phyloP scores from a whole-genome alignment of 2,888 invertebrate species.

The Drosophila engyochracea region DNA sequence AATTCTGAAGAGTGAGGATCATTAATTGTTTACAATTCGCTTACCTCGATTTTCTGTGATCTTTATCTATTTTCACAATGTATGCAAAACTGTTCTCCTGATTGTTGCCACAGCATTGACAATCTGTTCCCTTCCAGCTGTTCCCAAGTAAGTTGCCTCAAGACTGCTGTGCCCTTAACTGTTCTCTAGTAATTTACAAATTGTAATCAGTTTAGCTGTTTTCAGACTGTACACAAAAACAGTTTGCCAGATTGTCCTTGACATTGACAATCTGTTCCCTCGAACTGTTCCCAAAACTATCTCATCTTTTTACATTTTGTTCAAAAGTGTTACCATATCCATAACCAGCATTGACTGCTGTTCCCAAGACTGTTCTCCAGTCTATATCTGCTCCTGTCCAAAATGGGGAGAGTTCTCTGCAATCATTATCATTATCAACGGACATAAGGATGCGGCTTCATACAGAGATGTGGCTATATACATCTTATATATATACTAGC shows the following conservation, averaged over 20 bases:
- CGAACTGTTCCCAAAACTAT: not conserved
- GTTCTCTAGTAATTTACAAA: not conserved
- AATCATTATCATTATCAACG: conserved; percentile 23
- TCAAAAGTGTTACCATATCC: not conserved
- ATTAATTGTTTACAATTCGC: not conserved
- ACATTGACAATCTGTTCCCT: not conserved
- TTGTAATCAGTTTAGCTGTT: not conserved
- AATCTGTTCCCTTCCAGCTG: not conserved
- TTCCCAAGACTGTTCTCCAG: not conserved
- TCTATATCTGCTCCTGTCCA: not conserved
- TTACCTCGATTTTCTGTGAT: not conserved
- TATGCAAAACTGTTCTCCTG: not conserved
- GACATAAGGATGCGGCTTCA: conserved; percentile 14
- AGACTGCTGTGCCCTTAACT: not conserved
- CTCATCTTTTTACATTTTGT: not conserved
- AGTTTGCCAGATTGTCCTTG: not conserved
- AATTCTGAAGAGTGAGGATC: not conserved
- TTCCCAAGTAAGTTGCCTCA: not conserved
- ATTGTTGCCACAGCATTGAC: not conserved
- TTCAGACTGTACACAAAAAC: not conserved
- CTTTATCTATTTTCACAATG: not conserved
- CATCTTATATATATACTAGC: not conserved
- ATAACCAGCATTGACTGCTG: not conserved
- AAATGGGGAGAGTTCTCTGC: conserved; percentile 1
- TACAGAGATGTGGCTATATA: conserved; percentile 3